phyloP scores from a whole-genome alignment of 2,797 vertebrate genomes.

The Rhincodon typus region DNA sequence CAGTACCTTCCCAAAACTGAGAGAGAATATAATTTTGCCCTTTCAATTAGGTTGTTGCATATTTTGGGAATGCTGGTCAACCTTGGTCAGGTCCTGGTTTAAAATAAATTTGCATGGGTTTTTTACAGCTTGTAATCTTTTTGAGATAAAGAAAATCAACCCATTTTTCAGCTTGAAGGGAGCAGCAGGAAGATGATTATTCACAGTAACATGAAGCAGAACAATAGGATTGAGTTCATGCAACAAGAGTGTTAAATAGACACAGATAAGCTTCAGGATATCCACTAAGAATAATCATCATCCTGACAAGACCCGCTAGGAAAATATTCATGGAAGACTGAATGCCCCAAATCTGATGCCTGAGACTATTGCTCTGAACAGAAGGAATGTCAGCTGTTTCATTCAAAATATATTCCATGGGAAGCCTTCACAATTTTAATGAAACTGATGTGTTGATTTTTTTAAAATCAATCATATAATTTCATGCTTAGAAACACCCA shows the following conservation, averaged over 20 bases:
- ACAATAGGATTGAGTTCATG: background rate
- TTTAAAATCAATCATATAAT: background rate
- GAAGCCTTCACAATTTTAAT: background rate
- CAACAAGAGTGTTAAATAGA: background rate
- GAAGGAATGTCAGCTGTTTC: conserved; percentile 1
- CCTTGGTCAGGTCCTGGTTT: background rate
- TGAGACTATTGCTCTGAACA: background rate
- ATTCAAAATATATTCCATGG: background rate
- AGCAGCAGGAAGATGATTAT: background rate
- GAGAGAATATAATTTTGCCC: background rate
- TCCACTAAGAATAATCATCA: background rate
- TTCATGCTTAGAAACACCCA: background rate
- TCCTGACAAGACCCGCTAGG: background rate
- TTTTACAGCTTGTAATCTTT: background rate
- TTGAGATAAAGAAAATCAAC: background rate
- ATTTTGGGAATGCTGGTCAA: background rate
- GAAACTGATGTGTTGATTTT: background rate
- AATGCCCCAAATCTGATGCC: background rate
- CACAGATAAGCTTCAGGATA: background rate
- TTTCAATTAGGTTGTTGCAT: background rate
- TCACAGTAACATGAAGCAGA: background rate
- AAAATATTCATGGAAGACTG: conserved; percentile 5
- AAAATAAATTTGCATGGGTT: background rate
- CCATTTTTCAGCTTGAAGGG: background rate
- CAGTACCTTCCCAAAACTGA: background rate